Percentiles rank a stretch among this genome's conserved stretches.
Evolutionary conservation across 2,113 vertebrate species (phyloP).

Genomic region (Piprites chloris): DNA sequence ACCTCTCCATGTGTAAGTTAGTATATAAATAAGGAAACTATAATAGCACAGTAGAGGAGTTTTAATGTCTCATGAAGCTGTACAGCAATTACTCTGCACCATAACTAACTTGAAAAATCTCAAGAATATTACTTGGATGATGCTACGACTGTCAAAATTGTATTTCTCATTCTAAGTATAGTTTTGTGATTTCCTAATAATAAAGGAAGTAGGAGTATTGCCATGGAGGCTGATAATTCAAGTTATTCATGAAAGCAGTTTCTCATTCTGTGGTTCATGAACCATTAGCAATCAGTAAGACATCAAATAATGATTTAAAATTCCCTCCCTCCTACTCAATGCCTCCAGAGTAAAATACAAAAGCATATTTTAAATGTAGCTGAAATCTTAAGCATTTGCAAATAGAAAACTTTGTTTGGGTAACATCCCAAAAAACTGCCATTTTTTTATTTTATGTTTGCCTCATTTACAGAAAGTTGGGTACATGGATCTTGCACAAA

Average conservation of each 20-base stretch:
- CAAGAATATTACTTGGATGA: not conserved
- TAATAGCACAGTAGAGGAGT: not conserved
- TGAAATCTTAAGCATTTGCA: not conserved
- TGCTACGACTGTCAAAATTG: not conserved
- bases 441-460: not conserved
- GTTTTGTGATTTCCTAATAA: not conserved
- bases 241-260: not conserved
- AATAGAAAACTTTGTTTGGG: not conserved
- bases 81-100: not conserved
- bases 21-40: constrained; percentile 4
- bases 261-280: not conserved
- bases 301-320: not conserved
- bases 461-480: not conserved
- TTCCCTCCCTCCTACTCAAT: not conserved
- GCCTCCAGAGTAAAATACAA: not conserved
- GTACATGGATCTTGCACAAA: not conserved
- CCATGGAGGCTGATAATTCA: not conserved
- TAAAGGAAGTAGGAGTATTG: not conserved
- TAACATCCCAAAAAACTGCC: not conserved
- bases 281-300: not conserved
- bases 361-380: not conserved
- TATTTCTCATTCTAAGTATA: not conserved
- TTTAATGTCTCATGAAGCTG: not conserved
- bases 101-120: not conserved
- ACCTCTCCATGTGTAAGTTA: not conserved